Base-by-base conservation (phyloP, 37 sponge, comb jelly and placozoan genomes). In the Halichondria panicea region DNA sequence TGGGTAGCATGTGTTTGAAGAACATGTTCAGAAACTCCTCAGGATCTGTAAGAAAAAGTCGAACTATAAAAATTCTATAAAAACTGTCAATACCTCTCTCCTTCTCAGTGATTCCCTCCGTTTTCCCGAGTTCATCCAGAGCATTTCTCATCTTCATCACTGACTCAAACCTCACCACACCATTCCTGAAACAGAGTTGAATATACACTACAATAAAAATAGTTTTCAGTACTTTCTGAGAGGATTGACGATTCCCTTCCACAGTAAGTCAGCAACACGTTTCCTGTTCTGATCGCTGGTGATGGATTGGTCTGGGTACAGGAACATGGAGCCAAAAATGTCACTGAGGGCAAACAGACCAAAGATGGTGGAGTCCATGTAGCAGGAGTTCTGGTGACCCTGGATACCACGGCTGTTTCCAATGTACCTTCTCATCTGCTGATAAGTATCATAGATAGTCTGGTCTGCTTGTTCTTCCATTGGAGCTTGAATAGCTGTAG, bases 341-440 rank as follows among this genome's bases (percentile, higher is more conserved):
- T 68, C 68, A 78, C 72, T 87, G n/a, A 89, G 70, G 60, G 89
- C 93, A 83, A 94, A 97, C 85, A 97, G 81, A 18, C 84, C 94
- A 82, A 92, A 97, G 43, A 97, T 55, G 39, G 98, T 94, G 22
- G 98, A 73, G 78, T 97, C 98, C 58, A 97, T 78, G 61, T 97
- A 97, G 81, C 98, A 97, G 46, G 98, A 97, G 80, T 97, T 97
- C 72, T 89, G 86, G 62, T 94, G 87, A 4, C 98, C 98, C 44
- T 97, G 98, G 37, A 97, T 97, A 19, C 98, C 98, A 54, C 65
- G 72, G 28, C 36, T 27, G 1, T 87, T 58, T 31, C 82, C 88
- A 76, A 76, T 44, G 56, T 87, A 87, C 55, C 42, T 39, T 44
- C 31, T 25, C 40, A 32, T 22, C 22, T 41, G 55, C n/a, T n/a